Base-by-base conservation (phyloP, 2,888 invertebrate species). In the Bibio marci region DNA sequence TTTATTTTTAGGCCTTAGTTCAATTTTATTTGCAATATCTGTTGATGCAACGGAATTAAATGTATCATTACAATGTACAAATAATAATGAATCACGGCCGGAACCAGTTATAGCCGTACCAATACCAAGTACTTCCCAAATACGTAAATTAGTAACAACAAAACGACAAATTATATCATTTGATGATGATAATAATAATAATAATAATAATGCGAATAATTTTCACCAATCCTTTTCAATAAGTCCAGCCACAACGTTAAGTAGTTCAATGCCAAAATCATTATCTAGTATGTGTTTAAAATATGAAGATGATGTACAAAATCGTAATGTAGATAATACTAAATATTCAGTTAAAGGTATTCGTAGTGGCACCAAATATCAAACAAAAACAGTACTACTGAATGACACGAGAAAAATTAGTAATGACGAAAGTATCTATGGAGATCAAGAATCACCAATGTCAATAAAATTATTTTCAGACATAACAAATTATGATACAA, bases 21-120 rank as follows among this genome's bases (percentile, higher is more conserved):
- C 87, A 38, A 81, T 94, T 53, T 67, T 94, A 46, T 95, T 95
- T 66, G 94, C 95, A 17, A 75, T 94, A 55, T 80, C 77, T 52
- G 82, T 92, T 43, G 91, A 94, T 64, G 83, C 83, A 59, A 68
- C 76, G 22, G 83, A 86, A 55, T 66, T 88, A 40, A 83, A 80
- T 61, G 67, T 71, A 58, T 66, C 63, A 57, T 62, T 63, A 49
- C 68, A 63, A 50, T 59, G 54, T 46, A 57, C 59, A 17, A 63
- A 55, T 27, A 50, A 44, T 44, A 8, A 22, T 22, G 22, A 4
- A 8, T 6, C 8, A 22, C 64, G 63, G 58, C 54, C 67, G 37
- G 73, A 83, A 55, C 80, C 78, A 38, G 71, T 85, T 31, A 82
- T 86, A 52, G 71, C 74, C 44, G 66, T 76, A 13, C 72, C 76